Percentiles rank a stretch among this genome's conserved stretches.
These are phyloP conservation scores for Lasius fuliginosus DNA, from an alignment of 2,888 invertebrate species.

Conservation along the genomic window DNA sequence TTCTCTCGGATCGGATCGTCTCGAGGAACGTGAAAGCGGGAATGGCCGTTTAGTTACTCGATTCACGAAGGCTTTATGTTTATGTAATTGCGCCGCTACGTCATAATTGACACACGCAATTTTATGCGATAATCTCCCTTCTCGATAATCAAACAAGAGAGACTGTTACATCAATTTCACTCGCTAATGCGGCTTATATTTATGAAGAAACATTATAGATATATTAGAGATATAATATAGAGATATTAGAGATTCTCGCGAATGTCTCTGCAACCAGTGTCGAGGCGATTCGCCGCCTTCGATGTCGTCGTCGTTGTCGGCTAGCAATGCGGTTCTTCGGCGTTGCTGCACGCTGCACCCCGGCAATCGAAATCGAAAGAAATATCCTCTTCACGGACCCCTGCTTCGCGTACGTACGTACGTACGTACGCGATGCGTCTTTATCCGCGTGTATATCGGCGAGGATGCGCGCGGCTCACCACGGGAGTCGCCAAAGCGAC, in stretches of 20 bases:
- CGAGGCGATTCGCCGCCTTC: conserved; percentile 9
- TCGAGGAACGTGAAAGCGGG: conserved; percentile 14
- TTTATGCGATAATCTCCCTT: background rate
- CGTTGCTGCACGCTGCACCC: conserved; percentile 70
- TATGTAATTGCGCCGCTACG: background rate
- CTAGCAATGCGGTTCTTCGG: conserved; percentile 82
- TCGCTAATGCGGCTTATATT: background rate
- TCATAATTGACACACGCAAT: background rate
- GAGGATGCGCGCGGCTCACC: conserved; percentile 40
- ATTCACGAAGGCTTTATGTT: background rate
- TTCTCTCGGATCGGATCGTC: conserved; percentile 7
- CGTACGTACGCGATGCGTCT: conserved; percentile 54
- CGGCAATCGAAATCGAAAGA: conserved; percentile 80
- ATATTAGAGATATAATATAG: background rate
- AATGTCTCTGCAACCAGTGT: background rate
- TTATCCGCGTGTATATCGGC: conserved; percentile 40
- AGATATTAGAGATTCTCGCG: background rate
- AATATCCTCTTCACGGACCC: conserved; percentile 66
- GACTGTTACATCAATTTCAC: background rate
- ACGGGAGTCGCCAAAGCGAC: conserved; percentile 79
- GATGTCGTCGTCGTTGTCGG: conserved; percentile 65
- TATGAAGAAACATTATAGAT: background rate
- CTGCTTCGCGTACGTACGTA: conserved; percentile 11
- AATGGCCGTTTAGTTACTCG: background rate
- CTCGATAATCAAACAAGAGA: background rate